Conservation (phyloP, 2,113 vertebrate species). For the Deroptyus accipitrinus region DNA sequence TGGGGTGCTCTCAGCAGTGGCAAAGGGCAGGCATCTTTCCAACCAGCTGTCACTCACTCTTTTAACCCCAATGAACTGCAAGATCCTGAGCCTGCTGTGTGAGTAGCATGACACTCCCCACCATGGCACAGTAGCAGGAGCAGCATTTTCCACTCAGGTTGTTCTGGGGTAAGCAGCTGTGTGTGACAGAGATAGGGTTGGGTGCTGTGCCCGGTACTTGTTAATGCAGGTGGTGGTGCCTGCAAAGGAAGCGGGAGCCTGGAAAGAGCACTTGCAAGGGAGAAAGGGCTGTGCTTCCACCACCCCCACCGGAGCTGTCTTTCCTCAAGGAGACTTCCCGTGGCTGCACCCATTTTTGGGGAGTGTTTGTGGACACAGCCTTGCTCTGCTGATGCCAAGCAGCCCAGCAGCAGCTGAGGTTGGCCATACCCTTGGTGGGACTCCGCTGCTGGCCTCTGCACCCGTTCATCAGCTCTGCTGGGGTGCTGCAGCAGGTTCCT, state of each 20-base stretch:
- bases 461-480: rapidly evolving
- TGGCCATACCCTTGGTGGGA: background rate
- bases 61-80: background rate
- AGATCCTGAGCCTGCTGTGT: background rate
- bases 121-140: background rate
- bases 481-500: background rate
- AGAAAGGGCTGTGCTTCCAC: background rate
- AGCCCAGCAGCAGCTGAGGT: background rate
- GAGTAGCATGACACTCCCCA: background rate
- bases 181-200: background rate
- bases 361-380: background rate
- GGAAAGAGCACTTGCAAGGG: background rate
- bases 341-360: background rate
- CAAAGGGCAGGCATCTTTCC: background rate
- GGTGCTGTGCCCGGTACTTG: background rate
- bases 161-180: background rate
- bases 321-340: background rate
- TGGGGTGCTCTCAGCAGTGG: background rate
- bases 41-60: background rate
- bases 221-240: background rate
- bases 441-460: rapidly evolving
- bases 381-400: background rate
- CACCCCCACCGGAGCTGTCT: rapidly evolving
- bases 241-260: background rate
- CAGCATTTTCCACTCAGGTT: background rate